phyloP scores from a whole-genome alignment of 2,113 vertebrate species.

The Heloderma charlesbogerti region DNA sequence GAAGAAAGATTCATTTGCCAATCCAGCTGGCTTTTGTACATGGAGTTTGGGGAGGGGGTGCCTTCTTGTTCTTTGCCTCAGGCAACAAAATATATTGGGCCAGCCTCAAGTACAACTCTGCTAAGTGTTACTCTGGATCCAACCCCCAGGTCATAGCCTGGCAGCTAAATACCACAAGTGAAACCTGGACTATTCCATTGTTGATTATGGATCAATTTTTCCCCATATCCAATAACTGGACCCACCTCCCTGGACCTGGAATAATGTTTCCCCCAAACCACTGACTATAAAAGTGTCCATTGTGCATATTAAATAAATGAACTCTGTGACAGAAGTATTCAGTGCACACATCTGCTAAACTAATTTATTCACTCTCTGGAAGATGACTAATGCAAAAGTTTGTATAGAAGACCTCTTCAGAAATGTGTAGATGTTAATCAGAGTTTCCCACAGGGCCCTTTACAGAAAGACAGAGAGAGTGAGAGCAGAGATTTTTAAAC shows the following conservation, averaged over 20 bases:
- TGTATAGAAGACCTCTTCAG: neutral
- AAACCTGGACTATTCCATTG: neutral
- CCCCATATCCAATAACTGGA: neutral
- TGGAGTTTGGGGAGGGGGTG: too few species aligned
- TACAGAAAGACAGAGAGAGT: neutral
- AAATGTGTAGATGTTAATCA: neutral
- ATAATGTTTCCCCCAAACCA: neutral
- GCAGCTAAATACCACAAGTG: neutral
- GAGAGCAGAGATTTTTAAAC: neutral
- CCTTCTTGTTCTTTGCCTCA: too few species aligned
- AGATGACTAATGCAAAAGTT: conserved; percentile 4
- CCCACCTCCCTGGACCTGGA: neutral
- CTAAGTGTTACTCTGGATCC: neutral
- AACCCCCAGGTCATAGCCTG: neutral
- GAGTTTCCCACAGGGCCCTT: neutral
- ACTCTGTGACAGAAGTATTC: neutral
- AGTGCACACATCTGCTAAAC: neutral
- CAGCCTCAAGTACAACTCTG: neutral
- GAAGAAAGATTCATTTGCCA: neutral
- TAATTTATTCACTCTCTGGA: neutral
- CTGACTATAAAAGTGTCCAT: neutral
- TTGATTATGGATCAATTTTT: neutral
- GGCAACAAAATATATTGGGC: too few species aligned
- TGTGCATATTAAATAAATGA: neutral
- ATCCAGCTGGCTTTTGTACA: neutral